Evolutionary conservation across 2,888 invertebrate species (phyloP).

Genomic region (Alentia gelatinosa): DNA sequence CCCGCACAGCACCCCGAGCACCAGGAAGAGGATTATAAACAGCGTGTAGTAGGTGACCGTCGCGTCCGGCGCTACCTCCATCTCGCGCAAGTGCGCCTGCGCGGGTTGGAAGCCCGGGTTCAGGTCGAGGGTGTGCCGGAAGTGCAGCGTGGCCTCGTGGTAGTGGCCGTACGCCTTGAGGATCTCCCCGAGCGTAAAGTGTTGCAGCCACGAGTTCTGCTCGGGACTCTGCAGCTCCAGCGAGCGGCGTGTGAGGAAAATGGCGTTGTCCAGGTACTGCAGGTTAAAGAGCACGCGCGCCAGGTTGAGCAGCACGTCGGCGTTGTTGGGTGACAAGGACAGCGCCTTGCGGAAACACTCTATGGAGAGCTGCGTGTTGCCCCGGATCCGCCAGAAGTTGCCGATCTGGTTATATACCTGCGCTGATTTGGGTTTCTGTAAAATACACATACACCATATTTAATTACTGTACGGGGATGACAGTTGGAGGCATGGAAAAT

Average conservation of each 20-base stretch:
- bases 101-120: conserved; percentile 93
- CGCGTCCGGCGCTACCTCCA: conserved; percentile 89
- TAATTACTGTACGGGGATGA: not conserved
- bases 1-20: conserved; percentile 88
- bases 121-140: conserved; percentile 90
- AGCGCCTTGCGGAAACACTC: conserved; percentile 93
- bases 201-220: conserved; percentile 94
- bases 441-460: conserved; percentile 56
- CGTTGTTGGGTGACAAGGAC: conserved; percentile 90
- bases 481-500: too few relatives aligned
- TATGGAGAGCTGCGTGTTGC: conserved; percentile 91
- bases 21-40: conserved; percentile 92
- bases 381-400: conserved; percentile 94
- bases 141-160: conserved; percentile 91
- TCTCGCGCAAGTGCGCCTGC: conserved; percentile 88
- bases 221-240: conserved; percentile 92
- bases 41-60: conserved; percentile 92
- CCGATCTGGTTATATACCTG: conserved; percentile 94
- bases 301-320: conserved; percentile 91
- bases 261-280: conserved; percentile 94
- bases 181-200: conserved; percentile 94
- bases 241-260: conserved; percentile 91
- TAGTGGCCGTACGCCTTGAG: conserved; percentile 94
- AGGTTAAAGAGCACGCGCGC: conserved; percentile 92
- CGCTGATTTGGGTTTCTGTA: conserved; percentile 84